phyloP scores from a whole-genome alignment of 2,797 vertebrate genomes.

The Enteromius viviparus region DNA sequence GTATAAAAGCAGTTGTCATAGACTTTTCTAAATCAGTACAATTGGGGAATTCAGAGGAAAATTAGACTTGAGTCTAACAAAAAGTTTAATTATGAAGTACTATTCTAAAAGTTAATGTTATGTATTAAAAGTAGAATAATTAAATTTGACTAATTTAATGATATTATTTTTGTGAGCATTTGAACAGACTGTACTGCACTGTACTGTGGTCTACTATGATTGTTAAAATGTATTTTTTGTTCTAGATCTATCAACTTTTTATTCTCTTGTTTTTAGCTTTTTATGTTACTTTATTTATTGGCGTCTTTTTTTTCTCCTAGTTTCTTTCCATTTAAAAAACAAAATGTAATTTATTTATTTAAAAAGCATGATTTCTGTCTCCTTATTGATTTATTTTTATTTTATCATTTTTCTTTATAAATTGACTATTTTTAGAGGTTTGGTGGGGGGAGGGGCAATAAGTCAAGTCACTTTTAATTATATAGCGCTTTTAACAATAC shows the following conservation, averaged over 20 bases:
- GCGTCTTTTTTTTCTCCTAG: too few species aligned
- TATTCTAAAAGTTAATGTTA: constrained; percentile 2
- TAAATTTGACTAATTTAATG: not conserved
- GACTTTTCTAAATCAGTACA: not conserved
- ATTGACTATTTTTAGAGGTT: too few species aligned
- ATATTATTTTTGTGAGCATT: not conserved
- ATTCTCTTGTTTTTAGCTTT: not conserved
- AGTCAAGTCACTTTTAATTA: too few species aligned
- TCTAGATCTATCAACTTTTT: not conserved
- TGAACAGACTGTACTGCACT: not conserved
- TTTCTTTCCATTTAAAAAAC: too few species aligned
- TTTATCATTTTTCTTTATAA: not conserved
- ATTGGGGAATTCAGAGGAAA: not conserved
- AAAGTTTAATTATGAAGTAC: constrained; percentile 15
- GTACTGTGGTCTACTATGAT: not conserved
- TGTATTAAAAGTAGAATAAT: not conserved
- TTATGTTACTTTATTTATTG: not conserved
- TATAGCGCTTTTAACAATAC: too few species aligned
- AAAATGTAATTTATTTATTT: not conserved
- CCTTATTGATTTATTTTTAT: not conserved
- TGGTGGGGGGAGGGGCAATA: too few species aligned
- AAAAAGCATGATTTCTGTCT: not conserved
- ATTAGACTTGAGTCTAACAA: constrained; percentile 9
- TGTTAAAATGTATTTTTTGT: not conserved
- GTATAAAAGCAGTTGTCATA: constrained; percentile 31